Conservation (phyloP, 2,888 invertebrate genomes). For the Nephrotoma guestfalica region DNA sequence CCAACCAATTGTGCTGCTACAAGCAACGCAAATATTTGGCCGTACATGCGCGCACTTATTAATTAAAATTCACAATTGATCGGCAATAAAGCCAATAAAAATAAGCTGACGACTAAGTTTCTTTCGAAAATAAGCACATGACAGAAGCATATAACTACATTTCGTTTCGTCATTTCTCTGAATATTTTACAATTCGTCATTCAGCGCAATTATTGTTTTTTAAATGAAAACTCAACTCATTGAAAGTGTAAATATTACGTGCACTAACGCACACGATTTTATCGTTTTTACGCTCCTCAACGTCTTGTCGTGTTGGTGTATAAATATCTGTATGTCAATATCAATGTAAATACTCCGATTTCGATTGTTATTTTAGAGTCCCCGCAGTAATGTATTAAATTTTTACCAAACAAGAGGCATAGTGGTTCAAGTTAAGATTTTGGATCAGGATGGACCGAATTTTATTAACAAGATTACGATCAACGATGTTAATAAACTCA, state of each 20-base stretch:
- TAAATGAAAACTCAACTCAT: background rate
- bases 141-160: background rate
- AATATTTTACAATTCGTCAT: background rate
- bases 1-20: too few species aligned
- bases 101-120: background rate
- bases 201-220: background rate
- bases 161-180: background rate
- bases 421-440: too few species aligned
- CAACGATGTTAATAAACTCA: too few species aligned
- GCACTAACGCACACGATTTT: background rate
- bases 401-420: too few species aligned
- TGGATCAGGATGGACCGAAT: too few species aligned
- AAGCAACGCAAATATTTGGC: background rate
- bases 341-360: too few species aligned
- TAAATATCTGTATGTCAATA: too few species aligned
- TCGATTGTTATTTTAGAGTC: too few species aligned
- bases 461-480: too few species aligned
- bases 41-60: background rate
- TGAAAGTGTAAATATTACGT: background rate
- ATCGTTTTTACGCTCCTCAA: too few species aligned
- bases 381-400: too few species aligned
- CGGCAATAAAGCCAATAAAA: background rate
- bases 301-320: too few species aligned
- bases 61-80: background rate
- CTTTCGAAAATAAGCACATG: background rate